A percentile compares a stretch with the other conserved stretches of the same genome.
Conservation (phyloP, 1,140 invertebrate species). For the Lepidostoma basale region DNA sequence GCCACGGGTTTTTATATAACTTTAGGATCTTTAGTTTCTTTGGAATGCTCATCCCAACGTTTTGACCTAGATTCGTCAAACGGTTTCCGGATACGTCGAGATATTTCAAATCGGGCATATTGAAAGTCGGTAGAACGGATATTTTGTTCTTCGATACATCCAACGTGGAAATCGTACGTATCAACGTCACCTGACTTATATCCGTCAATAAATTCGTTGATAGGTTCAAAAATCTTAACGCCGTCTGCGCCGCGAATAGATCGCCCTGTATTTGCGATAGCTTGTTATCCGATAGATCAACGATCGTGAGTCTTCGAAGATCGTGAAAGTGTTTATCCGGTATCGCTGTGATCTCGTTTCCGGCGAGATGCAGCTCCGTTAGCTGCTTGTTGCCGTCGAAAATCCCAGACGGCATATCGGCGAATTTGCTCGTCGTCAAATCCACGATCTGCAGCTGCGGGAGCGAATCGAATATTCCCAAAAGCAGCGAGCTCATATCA, state of each 20-base stretch:
- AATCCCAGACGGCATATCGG: conserved; percentile 36
- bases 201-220: conserved; percentile 30
- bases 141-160: conserved; percentile 37
- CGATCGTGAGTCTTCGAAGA: not conserved
- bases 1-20: conserved; percentile 37
- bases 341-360: conserved; percentile 30
- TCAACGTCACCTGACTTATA: not conserved
- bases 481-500: conserved; percentile 19
- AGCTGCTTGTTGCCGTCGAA: conserved; percentile 32
- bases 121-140: not conserved
- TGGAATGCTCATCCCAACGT: conserved; percentile 26
- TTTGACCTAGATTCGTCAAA: conserved; percentile 30
- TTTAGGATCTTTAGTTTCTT: conserved; percentile 4
- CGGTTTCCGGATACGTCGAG: conserved; percentile 35
- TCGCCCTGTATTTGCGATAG: conserved; percentile 13
- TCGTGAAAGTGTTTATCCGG: conserved; percentile 34
- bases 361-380: conserved; percentile 11
- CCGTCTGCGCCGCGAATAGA: conserved; percentile 10
- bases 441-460: conserved; percentile 13
- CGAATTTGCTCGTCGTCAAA: conserved; percentile 27
- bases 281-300: conserved; percentile 36
- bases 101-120: not conserved
- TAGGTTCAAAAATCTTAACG: conserved; percentile 31
- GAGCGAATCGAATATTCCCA: conserved; percentile 39
- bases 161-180: conserved; percentile 11